A percentile compares a stretch with the other conserved stretches of the same genome.
Conservation (phyloP, 2,113 vertebrate genomes). For the Oreochromis spilurus region DNA sequence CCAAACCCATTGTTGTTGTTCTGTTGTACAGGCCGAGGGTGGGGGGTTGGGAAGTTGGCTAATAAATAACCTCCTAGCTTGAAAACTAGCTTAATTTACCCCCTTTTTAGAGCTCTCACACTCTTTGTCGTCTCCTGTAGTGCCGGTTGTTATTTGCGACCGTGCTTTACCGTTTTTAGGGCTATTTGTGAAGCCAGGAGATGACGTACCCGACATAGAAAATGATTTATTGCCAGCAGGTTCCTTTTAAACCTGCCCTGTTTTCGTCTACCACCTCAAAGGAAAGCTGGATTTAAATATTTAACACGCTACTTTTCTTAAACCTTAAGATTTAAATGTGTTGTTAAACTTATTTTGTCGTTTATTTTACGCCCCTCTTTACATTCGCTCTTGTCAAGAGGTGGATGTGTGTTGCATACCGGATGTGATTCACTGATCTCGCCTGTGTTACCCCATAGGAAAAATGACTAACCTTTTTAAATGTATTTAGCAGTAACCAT, state of each 20-base stretch:
- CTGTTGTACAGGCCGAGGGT: constrained; percentile 57
- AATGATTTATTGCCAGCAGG: constrained; percentile 62
- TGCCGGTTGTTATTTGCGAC: not conserved
- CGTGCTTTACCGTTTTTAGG: not conserved
- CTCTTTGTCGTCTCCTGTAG: not conserved
- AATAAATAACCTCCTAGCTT: constrained; percentile 41
- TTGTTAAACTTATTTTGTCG: not conserved
- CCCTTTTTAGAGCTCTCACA: not conserved
- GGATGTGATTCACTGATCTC: constrained; percentile 58
- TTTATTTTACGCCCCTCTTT: not conserved
- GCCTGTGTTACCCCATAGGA: constrained; percentile 6
- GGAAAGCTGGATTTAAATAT: not conserved
- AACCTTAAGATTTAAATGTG: not conserved
- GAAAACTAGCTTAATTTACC: not conserved
- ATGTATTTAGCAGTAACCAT: not conserved
- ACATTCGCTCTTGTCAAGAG: constrained; percentile 4
- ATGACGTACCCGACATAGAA: constrained; percentile 32
- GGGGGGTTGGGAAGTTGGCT: constrained; percentile 69
- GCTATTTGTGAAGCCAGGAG: not conserved
- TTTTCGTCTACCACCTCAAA: not conserved
- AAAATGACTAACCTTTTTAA: not conserved
- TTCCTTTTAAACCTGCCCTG: constrained; percentile 41
- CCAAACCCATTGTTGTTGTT: constrained; percentile 68
- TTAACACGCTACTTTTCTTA: not conserved
- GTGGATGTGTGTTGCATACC: constrained; percentile 62